phyloP scores from a whole-genome alignment of 2,113 vertebrate species.

The Noctilio leporinus region DNA sequence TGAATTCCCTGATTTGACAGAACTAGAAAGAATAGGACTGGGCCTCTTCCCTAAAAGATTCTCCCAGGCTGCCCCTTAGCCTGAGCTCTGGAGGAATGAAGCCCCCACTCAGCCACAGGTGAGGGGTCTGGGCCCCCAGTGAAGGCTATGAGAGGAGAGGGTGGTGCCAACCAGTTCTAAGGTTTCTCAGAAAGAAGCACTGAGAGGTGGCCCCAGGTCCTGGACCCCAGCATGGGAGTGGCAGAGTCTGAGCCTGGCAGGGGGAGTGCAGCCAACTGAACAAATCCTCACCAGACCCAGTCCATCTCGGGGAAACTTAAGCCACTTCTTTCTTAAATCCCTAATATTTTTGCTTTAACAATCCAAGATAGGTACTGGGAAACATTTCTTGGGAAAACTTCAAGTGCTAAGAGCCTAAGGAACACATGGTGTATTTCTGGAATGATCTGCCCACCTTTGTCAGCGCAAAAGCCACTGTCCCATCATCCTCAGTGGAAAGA shows the following conservation, averaged over 20 bases:
- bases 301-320: neutral
- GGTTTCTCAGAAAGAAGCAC: neutral
- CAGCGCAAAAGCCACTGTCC: slow-evolving; percentile 88
- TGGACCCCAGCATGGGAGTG: neutral
- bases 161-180: too few relatives aligned
- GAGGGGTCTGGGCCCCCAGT: neutral
- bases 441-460: slow-evolving; percentile 82
- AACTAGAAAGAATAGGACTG: neutral
- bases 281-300: neutral
- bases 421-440: neutral
- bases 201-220: fast-evolving
- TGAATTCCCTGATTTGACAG: neutral
- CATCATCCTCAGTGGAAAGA: slow-evolving; percentile 88
- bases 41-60: neutral
- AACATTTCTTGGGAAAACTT: neutral
- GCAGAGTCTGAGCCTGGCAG: neutral
- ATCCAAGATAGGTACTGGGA: neutral
- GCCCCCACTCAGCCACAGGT: neutral
- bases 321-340: neutral
- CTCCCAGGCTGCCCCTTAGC: neutral
- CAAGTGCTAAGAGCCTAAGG: neutral
- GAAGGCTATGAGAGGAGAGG: neutral
- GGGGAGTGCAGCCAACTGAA: neutral
- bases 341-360: neutral
- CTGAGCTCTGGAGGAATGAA: neutral